Base-by-base conservation (phyloP, 2,113 vertebrate genomes). In the Corythoichthys haematopterus region DNA sequence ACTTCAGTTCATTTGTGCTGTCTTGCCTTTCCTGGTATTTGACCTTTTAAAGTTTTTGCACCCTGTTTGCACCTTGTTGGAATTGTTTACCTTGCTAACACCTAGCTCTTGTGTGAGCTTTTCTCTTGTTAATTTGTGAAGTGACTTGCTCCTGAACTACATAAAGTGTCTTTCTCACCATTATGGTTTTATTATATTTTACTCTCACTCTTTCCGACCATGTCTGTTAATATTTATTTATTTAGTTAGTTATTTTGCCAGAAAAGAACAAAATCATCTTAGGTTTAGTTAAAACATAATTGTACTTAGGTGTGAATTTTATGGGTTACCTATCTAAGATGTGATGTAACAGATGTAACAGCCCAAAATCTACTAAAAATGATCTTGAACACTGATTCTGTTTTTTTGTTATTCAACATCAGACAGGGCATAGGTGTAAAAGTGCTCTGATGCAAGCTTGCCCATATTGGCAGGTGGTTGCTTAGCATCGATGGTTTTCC, bases 1-100 rank as follows among this genome's bases (percentile, higher is more conserved):
- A 37, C 55, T 57, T 37, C 5, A 15, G 57, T 59, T 59, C 14
- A 59, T 40, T 59, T 59, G 57, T 38, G 36, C 57, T 59, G 57
- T 59, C 57, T 59, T 16, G 37, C 6, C 57, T 38, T 59, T 59
- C 36, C 14, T 38, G 13, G 15, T 37, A 8, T 38, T 38, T 59
- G 57, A n/a, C 57, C 57, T 59, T 57, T 59, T 15, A 8, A 59
- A 38, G 36, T 59, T 59, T 59, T 10, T 16, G 57, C 57, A 2
- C 57, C 40, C 57, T n/a, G 14, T 59, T 15, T 59, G 6, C 35
- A 36, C 55, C 6, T 14, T 57, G 12, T 15, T 57, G 35, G 55
- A 36, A 57, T 36, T 57, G 28, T 37, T 59, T 59, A 59, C 57
- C 57, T 59, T 40, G 57, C 15, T 16, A 16, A 15, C 37, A 16